Conservation (phyloP, 2,113 vertebrate species). For the Sander vitreus region DNA sequence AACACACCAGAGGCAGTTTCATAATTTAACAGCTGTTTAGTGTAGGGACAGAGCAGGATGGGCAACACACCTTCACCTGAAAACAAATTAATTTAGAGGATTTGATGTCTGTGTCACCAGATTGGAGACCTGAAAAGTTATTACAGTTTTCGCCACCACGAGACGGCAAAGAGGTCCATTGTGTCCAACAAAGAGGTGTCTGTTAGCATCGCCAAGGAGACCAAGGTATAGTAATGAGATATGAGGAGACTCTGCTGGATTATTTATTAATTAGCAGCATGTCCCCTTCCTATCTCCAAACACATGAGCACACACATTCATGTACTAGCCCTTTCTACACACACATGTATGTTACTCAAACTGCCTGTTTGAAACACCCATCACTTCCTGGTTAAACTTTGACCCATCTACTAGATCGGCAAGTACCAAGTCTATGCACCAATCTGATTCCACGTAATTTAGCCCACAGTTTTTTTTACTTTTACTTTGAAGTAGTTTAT, state of each 20-base stretch:
- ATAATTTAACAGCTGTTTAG: constrained; percentile 80
- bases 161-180: constrained; percentile 89
- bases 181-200: constrained; percentile 89
- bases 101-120: constrained; percentile 77
- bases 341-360: too few relatives aligned
- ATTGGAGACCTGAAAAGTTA: constrained; percentile 91
- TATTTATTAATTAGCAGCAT: constrained; percentile 80
- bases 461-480: too few relatives aligned
- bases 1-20: constrained; percentile 66
- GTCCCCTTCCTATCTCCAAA: constrained; percentile 39
- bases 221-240: constrained; percentile 95
- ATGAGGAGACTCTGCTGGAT: constrained; percentile 71
- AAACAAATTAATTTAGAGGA: constrained; percentile 36
- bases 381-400: not conserved
- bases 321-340: not conserved
- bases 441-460: too few relatives aligned
- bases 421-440: too few relatives aligned
- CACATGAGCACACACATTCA: constrained; percentile 23
- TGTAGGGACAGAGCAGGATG: constrained; percentile 6
- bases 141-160: constrained; percentile 92
- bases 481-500: too few relatives aligned
- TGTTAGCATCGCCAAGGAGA: constrained; percentile 91
- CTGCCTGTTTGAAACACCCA: not conserved
- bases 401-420: too few relatives aligned
- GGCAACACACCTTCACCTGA: constrained; percentile 1